These are phyloP conservation scores for Cistogaster globosa DNA, from an alignment of 2,888 invertebrate genomes.

Conservation along the genomic window DNA sequence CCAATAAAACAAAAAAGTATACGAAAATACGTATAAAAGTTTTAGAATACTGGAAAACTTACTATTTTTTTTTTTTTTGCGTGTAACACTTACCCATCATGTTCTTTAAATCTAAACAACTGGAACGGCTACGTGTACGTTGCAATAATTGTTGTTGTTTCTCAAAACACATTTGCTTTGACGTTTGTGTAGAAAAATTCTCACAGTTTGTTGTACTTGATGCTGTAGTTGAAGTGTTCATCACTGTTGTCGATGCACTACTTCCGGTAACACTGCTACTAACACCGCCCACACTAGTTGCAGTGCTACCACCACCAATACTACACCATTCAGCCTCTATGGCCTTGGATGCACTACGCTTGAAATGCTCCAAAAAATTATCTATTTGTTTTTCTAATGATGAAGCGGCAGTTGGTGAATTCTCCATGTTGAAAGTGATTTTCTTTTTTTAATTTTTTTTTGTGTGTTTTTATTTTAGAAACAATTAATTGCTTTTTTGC, in stretches of 20 bases:
- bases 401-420: constrained; percentile 85
- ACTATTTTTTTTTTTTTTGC: too few species aligned
- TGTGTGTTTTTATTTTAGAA: too few species aligned
- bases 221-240: constrained; percentile 65
- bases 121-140: constrained; percentile 79
- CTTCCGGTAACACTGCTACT: constrained; percentile 58
- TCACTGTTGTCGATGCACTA: constrained; percentile 48
- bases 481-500: constrained; percentile 22
- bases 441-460: constrained; percentile 27
- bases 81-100: constrained; percentile 52
- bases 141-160: constrained; percentile 73
- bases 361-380: constrained; percentile 92
- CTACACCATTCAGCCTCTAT: constrained; percentile 85
- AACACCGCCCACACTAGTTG: constrained; percentile 71
- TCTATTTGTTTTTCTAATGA: constrained; percentile 93
- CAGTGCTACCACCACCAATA: constrained; percentile 63
- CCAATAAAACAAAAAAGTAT: too few species aligned
- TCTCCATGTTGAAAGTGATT: constrained; percentile 77
- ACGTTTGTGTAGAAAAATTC: constrained; percentile 20
- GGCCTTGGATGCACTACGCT: constrained; percentile 90
- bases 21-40: too few species aligned
- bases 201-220: constrained; percentile 52
- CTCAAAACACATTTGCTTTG: constrained; percentile 42
- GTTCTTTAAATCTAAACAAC: constrained; percentile 78
- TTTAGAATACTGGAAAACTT: too few species aligned